phyloP scores from a whole-genome alignment of 2,113 vertebrate genomes.

The Atractosteus spatula region DNA sequence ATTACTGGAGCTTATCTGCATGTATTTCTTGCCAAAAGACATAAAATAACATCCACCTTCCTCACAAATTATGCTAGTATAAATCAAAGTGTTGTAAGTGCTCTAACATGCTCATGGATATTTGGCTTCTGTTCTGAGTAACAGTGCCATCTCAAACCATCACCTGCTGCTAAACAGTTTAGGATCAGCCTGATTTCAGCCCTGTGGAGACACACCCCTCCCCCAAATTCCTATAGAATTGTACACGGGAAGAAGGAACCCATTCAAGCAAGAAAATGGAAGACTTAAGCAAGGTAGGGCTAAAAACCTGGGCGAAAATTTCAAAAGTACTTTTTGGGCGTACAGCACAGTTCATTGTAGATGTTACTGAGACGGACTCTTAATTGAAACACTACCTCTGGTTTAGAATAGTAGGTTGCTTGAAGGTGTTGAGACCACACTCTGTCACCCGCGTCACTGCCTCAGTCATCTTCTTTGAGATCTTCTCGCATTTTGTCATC shows the following conservation, averaged over 20 bases:
- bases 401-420: slow-evolving; percentile 79
- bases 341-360: neutral
- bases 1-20: too few species aligned
- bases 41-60: too few species aligned
- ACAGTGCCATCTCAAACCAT: too few species aligned
- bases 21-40: too few species aligned
- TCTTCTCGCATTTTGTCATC: slow-evolving; percentile 90
- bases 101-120: neutral
- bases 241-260: neutral
- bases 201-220: neutral
- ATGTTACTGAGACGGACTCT: neutral
- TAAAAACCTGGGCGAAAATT: too few species aligned
- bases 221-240: neutral
- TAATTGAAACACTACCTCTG: slow-evolving; percentile 67
- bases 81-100: neutral
- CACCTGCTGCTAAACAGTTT: too few species aligned
- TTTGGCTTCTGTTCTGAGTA: neutral
- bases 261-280: neutral
- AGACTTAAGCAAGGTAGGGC: too few species aligned
- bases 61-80: too few species aligned
- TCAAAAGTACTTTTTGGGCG: too few species aligned
- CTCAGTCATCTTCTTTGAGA: slow-evolving; percentile 82
- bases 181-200: too few species aligned
- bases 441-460: slow-evolving; percentile 80
- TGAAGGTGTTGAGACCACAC: slow-evolving; percentile 61